phyloP scores from a whole-genome alignment of 2,797 vertebrate genomes.

The Siniperca undulata region DNA sequence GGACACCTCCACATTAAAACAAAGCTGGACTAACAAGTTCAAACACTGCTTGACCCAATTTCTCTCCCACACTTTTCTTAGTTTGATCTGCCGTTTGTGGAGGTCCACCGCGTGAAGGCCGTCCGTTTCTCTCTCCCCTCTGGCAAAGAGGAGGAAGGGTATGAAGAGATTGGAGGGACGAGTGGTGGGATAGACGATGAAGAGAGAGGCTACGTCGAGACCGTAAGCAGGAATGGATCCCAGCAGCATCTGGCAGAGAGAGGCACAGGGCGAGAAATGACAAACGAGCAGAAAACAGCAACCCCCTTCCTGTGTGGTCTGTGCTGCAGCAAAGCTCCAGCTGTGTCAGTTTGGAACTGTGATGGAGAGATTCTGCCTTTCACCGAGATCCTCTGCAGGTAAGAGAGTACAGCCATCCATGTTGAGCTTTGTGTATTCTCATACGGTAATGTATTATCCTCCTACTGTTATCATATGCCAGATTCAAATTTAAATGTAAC shows the following conservation, averaged over 20 bases:
- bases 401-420: conserved; percentile 2
- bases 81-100: conserved; percentile 91
- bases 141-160: conserved; percentile 57
- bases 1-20: neutral
- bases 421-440: neutral
- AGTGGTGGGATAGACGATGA: conserved; percentile 36
- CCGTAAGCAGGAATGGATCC: conserved; percentile 67
- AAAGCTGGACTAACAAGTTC: neutral
- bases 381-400: conserved; percentile 84
- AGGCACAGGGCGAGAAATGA: conserved; percentile 3
- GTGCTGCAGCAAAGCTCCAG: conserved; percentile 79
- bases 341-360: conserved; percentile 89
- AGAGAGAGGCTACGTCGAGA: conserved; percentile 31
- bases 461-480: neutral
- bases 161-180: conserved; percentile 37
- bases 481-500: neutral
- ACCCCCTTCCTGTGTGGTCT: conserved; percentile 73
- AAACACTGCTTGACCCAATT: neutral
- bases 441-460: neutral
- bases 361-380: conserved; percentile 88
- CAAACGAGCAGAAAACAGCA: conserved; percentile 42
- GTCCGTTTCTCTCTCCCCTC: conserved; percentile 81
- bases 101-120: conserved; percentile 88
- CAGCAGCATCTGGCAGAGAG: conserved; percentile 72
- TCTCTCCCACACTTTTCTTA: conserved; percentile 46